Conservation (phyloP, 2,888 invertebrate species). For the Drosophila melanosoma region DNA sequence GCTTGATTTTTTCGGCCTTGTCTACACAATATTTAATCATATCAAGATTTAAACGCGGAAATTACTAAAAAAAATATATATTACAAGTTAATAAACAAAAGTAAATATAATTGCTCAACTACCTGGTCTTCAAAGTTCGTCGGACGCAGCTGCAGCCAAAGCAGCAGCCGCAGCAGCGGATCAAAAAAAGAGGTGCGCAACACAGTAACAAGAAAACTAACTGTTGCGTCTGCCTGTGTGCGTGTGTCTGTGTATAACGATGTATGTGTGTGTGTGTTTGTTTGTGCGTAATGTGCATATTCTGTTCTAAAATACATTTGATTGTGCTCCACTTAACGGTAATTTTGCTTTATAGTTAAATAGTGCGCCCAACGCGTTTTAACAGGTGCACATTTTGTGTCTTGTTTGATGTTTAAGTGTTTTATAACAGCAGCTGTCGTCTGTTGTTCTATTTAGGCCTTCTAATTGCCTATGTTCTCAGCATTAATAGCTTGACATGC, state of each 20-base stretch:
- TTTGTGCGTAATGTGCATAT: conserved; percentile 38
- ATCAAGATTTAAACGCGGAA: not conserved
- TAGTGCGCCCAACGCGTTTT: conserved; percentile 31
- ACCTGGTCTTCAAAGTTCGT: conserved; percentile 48
- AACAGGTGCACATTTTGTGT: conserved; percentile 46
- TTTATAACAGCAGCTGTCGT: conserved; percentile 30
- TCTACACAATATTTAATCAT: conserved; percentile 4
- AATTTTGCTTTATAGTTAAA: conserved; percentile 4
- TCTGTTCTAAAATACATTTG: conserved; percentile 31
- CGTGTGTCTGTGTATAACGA: not conserved
- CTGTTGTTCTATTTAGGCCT: conserved; percentile 7
- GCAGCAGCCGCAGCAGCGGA: conserved; percentile 7
- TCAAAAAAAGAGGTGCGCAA: conserved; percentile 35
- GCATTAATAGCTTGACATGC: not conserved
- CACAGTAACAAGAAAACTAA: conserved; percentile 41
- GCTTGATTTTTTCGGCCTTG: conserved; percentile 31
- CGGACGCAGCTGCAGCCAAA: conserved; percentile 18
- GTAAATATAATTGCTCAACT: conserved; percentile 20
- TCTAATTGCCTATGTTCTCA: conserved; percentile 19
- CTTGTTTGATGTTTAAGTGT: conserved; percentile 29
- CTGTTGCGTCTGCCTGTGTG: conserved; percentile 46
- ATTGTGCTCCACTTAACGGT: conserved; percentile 39
- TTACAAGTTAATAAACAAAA: not conserved
- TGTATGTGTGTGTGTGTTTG: conserved; percentile 19
- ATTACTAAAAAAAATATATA: not conserved